Conservation (phyloP, 2,113 vertebrate species). For the Petaurus breviceps region DNA sequence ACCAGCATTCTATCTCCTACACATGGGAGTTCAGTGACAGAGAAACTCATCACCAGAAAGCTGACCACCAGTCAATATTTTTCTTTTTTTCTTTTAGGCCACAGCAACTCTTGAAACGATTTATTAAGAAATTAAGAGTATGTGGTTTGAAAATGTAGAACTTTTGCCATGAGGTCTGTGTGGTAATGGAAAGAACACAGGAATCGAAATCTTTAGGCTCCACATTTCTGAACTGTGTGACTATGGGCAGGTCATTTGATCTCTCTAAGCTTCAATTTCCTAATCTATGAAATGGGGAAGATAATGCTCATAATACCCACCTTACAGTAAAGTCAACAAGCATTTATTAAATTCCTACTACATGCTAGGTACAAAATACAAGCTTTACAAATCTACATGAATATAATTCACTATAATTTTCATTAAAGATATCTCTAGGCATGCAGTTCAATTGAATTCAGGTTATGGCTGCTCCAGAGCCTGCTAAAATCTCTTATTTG, state of each 20-base stretch:
- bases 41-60: neutral
- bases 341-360: neutral
- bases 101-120: neutral
- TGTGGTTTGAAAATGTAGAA: neutral
- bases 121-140: neutral
- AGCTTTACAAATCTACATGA: neutral
- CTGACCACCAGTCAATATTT: neutral
- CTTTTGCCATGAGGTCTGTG: neutral
- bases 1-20: too few relatives aligned
- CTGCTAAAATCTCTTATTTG: neutral
- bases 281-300: neutral
- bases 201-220: neutral
- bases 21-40: neutral
- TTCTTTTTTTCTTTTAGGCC: neutral
- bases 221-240: neutral
- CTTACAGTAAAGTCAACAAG: neutral
- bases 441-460: neutral
- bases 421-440: neutral
- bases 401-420: neutral
- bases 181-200: neutral
- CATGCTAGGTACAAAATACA: neutral
- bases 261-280: neutral
- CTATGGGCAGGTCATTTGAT: neutral
- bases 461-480: neutral
- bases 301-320: neutral